Evolutionary conservation across 2,888 invertebrate genomes (phyloP).

Genomic region (Ormyrus rosae): DNA sequence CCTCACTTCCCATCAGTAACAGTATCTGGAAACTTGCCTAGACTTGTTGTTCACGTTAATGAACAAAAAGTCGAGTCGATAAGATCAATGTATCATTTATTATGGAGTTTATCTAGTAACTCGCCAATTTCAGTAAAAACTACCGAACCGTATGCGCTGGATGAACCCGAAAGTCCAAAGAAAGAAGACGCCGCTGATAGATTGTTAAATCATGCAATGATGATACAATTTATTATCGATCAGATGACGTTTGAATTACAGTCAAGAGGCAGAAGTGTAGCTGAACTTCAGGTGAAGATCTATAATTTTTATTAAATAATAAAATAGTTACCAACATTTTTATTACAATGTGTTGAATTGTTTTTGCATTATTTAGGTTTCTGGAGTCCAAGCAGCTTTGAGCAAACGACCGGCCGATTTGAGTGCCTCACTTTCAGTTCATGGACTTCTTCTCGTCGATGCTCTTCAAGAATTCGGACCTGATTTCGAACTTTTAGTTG

Average conservation of each 20-base stretch:
- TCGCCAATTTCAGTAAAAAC: constrained; percentile 58
- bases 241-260: constrained; percentile 88
- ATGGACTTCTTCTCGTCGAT: constrained; percentile 94
- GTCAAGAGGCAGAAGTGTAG: constrained; percentile 91
- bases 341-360: neutral
- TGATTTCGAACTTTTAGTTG: constrained; percentile 95
- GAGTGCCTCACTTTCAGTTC: constrained; percentile 90
- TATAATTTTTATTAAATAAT: neutral
- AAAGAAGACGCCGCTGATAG: constrained; percentile 69
- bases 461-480: constrained; percentile 96
- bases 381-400: constrained; percentile 88
- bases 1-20: constrained; percentile 91
- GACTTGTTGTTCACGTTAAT: constrained; percentile 92
- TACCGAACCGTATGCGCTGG: constrained; percentile 46
- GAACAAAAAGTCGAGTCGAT: constrained; percentile 90
- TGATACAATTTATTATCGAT: constrained; percentile 92
- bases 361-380: constrained; percentile 80
- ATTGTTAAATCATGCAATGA: constrained; percentile 77
- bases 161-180: constrained; percentile 70
- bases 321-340: neutral
- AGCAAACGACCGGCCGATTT: constrained; percentile 86
- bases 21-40: constrained; percentile 90
- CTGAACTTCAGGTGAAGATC: constrained; percentile 88
- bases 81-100: constrained; percentile 78
- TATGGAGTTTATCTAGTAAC: constrained; percentile 66